Evolutionary conservation across 2,888 invertebrate species (phyloP).

Genomic region (Leptopilina myrica): DNA sequence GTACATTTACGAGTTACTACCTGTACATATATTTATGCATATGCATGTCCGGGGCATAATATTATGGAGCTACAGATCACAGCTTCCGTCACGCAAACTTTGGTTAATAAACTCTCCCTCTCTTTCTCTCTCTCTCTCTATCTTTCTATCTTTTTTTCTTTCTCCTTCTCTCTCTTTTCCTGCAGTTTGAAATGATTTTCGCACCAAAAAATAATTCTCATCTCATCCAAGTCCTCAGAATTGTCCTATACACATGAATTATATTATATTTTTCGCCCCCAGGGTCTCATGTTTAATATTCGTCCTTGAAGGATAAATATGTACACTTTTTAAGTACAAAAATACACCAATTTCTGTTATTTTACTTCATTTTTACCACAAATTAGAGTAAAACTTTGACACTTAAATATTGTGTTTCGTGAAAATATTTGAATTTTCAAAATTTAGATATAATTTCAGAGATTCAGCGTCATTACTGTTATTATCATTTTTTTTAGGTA

Average conservation of each 20-base stretch:
- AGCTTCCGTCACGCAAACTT: constrained; percentile 73
- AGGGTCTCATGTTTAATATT: background rate
- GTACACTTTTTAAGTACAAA: constrained; percentile 17
- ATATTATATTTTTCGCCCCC: constrained; percentile 10
- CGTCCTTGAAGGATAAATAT: background rate
- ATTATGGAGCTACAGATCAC: constrained; percentile 58
- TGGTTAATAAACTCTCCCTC: constrained; percentile 58
- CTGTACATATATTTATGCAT: constrained; percentile 56
- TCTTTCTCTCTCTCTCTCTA: constrained; percentile 44
- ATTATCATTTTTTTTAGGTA: no score
- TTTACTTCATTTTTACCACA: no score
- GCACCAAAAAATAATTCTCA: constrained; percentile 43
- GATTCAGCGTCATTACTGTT: no score
- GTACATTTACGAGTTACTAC: no score
- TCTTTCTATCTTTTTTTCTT: no score
- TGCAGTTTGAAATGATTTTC: constrained; percentile 47
- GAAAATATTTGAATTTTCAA: no score
- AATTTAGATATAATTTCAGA: no score
- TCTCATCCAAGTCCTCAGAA: background rate
- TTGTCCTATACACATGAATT: constrained; percentile 26
- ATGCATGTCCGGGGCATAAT: constrained; percentile 52
- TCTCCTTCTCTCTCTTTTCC: constrained; percentile 10
- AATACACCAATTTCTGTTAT: no score
- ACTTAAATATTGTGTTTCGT: no score
- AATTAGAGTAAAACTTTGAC: no score